Evolutionary conservation across 1,140 invertebrate genomes (phyloP).

Genomic region (Papilio xuthus): DNA sequence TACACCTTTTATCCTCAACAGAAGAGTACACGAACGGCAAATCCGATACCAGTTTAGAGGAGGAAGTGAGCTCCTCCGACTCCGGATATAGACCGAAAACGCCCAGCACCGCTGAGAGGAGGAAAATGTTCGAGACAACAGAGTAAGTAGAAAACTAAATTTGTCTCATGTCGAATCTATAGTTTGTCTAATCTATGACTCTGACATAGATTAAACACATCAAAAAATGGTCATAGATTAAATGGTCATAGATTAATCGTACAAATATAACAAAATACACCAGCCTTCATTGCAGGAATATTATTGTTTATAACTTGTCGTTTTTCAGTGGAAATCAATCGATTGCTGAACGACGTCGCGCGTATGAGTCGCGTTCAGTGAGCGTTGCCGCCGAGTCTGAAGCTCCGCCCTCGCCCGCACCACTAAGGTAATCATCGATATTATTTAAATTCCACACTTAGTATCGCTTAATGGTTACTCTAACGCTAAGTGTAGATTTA

Average conservation of each 20-base stretch:
- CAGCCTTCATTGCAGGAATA: background rate
- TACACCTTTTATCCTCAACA: slow-evolving; percentile 47
- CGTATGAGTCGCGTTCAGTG: slow-evolving; percentile 87
- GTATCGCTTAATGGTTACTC: too few relatives aligned
- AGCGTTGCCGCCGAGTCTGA: slow-evolving; percentile 84
- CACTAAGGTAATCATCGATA: background rate
- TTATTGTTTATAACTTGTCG: background rate
- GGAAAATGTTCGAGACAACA: slow-evolving; percentile 86
- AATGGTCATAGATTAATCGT: background rate
- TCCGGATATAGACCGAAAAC: slow-evolving; percentile 85
- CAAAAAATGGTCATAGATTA: too few relatives aligned
- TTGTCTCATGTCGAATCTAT: background rate
- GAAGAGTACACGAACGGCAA: slow-evolving; percentile 86
- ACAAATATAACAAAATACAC: background rate
- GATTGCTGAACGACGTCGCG: slow-evolving; percentile 88
- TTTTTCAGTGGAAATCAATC: slow-evolving; percentile 82
- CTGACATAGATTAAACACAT: background rate
- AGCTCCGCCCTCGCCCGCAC: slow-evolving; percentile 39
- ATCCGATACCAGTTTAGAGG: slow-evolving; percentile 84
- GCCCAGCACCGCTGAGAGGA: slow-evolving; percentile 87
- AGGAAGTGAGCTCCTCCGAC: slow-evolving; percentile 83
- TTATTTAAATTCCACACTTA: too few relatives aligned
- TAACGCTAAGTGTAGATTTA: too few relatives aligned
- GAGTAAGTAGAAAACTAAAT: slow-evolving; percentile 62
- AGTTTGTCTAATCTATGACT: background rate